Base-by-base conservation (phyloP, 2,797 vertebrate genomes). In the Halcyon badia region DNA sequence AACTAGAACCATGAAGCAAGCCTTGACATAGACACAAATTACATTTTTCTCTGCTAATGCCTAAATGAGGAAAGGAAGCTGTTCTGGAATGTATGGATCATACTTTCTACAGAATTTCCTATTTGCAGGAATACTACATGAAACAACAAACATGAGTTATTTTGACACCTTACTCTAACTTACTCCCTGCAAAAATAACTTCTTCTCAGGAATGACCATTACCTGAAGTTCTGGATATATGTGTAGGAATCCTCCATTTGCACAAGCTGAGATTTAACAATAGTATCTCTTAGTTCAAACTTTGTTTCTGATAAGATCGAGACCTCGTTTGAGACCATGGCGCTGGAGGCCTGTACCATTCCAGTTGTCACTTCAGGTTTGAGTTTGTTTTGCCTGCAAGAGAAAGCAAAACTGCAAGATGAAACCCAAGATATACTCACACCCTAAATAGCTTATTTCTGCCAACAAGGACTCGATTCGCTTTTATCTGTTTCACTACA, bases 241-340 rank as follows among this genome's bases (percentile, higher is more conserved):
- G 99, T 99, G 97, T 99, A 99, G 28, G 98, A 92, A 6, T 98
- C 98, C 97, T 99, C 99, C 79, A 98, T 99, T 94, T 99, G 99
- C 42, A 98, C 83, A 28, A 99, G 98, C 90, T 99, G 98, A 93
- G 99, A 99, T 91, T 94, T 99, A 95, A 99, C 98, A 28, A 99
- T 98, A 65, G 99, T 99, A 93, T 99, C 99, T 64, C 99, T 98
- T 22, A 99, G 97, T 6, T 98, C 98, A 93, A 99, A 99, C 96
- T 99, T 99, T 2, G 99, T 98, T 97, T 99, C 98, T 77, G 98
- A 95, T 64, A 99, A 97, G 85, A 99, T 98, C 33, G 98, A 99
- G 62, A 98, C 98, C 96, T 99, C 98, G 96, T 99, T 98, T 5
- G 98, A 98, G 8, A 98, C 93, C 30, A 98, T 98, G 92, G 98